phyloP scores from a whole-genome alignment of 2,888 invertebrate species.

The Drosophila borborema region DNA sequence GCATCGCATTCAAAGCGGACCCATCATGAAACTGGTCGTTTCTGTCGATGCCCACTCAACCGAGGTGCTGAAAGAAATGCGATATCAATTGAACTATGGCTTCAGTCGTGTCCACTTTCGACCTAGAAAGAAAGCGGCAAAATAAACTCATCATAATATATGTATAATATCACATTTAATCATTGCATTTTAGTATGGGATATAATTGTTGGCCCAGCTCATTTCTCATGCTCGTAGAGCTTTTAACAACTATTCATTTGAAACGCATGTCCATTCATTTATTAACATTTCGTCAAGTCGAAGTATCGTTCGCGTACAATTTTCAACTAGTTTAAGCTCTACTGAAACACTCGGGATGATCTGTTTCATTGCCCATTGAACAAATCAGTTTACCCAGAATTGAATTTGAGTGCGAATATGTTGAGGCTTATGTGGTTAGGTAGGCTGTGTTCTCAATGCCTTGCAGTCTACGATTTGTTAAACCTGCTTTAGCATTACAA shows the following conservation, averaged over 20 bases:
- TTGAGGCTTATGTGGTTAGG: neutral
- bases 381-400: conserved; percentile 18
- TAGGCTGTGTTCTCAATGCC: conserved; percentile 31
- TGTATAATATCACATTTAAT: neutral
- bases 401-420: neutral
- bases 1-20: conserved; percentile 17
- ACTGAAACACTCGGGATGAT: neutral
- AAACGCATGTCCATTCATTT: neutral
- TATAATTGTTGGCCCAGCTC: neutral
- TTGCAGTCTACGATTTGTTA: conserved; percentile 1
- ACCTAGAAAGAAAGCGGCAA: conserved; percentile 6
- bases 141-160: conserved; percentile 24
- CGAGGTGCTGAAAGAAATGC: conserved; percentile 16
- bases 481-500: conserved; percentile 34
- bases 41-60: conserved; percentile 33
- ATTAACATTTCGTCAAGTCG: neutral
- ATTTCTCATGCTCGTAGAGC: neutral
- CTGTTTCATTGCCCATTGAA: neutral
- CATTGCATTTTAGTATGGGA: conserved; percentile 3
- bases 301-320: neutral
- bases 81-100: conserved; percentile 30
- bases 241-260: neutral
- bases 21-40: conserved; percentile 31
- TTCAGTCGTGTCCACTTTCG: conserved; percentile 26
- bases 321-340: neutral